phyloP scores from a whole-genome alignment of 1,140 invertebrate genomes.

The Drosophila dunni region DNA sequence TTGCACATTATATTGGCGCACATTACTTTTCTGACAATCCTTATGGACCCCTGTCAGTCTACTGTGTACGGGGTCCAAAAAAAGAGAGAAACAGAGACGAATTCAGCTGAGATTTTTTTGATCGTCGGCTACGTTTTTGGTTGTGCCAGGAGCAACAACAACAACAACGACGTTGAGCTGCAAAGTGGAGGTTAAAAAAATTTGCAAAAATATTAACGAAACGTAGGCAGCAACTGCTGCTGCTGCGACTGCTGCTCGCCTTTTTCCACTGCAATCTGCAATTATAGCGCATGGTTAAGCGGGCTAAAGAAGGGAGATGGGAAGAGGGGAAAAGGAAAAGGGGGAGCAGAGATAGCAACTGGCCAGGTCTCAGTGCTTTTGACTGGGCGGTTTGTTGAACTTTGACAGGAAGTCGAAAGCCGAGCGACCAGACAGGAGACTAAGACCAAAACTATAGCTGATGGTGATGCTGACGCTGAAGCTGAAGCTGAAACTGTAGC shows the following conservation, averaged over 20 bases:
- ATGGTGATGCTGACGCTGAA: conserved; percentile 13
- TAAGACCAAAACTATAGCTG: conserved; percentile 53
- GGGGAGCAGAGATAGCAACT: conserved; percentile 5
- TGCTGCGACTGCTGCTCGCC: conserved; percentile 63
- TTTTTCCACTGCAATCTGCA: conserved; percentile 79
- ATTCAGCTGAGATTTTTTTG: conserved; percentile 46
- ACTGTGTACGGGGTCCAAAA: background rate
- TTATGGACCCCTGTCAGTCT: too few relatives aligned
- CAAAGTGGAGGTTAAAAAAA: conserved; percentile 81
- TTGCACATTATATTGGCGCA: too few relatives aligned
- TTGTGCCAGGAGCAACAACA: conserved; percentile 44
- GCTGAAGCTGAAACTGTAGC: conserved; percentile 6
- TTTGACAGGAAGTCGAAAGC: conserved; percentile 78
- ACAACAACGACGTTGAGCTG: conserved; percentile 55
- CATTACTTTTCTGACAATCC: too few relatives aligned
- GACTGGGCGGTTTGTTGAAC: conserved; percentile 79
- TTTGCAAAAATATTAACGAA: conserved; percentile 82
- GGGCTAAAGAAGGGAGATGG: conserved; percentile 12
- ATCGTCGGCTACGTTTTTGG: conserved; percentile 46
- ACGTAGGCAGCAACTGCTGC: conserved; percentile 73
- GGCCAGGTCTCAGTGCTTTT: conserved; percentile 48
- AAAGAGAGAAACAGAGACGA: conserved; percentile 15
- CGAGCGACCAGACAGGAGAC: conserved; percentile 56
- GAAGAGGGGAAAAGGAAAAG: background rate
- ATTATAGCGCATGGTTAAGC: conserved; percentile 64